Conservation (phyloP, 2,113 vertebrate genomes). For the Cacatua alba region DNA sequence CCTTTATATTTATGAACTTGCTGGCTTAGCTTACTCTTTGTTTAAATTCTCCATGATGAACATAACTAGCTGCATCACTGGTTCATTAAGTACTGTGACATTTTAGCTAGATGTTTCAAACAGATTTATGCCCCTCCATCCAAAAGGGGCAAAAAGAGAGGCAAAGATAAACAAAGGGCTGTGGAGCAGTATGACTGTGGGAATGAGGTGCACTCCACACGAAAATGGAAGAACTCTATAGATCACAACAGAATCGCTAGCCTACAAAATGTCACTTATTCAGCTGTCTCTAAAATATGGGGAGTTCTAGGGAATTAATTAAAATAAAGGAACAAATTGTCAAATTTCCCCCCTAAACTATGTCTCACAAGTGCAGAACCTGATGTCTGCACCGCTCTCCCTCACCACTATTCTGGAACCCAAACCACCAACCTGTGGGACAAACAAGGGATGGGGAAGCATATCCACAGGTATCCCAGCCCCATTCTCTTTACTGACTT, state of each 20-base stretch:
- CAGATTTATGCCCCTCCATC: constrained; percentile 21
- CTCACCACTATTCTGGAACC: background rate
- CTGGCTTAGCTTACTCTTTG: background rate
- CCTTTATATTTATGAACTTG: background rate
- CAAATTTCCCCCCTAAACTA: background rate
- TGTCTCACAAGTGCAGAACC: background rate
- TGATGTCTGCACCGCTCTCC: background rate
- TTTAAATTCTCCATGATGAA: background rate
- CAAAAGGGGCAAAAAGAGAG: background rate
- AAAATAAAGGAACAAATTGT: background rate
- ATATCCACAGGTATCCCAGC: background rate
- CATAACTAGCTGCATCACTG: background rate
- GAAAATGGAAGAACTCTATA: background rate
- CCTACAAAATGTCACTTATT: background rate
- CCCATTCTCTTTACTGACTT: background rate
- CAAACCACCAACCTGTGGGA: background rate
- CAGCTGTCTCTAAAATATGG: background rate
- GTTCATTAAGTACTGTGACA: background rate
- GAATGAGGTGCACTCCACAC: background rate
- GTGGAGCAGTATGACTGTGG: background rate
- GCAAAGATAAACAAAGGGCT: constrained; percentile 23
- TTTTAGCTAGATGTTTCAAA: background rate
- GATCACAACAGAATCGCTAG: background rate
- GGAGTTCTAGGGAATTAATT: background rate
- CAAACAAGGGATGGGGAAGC: background rate